Percentiles rank a stretch among this genome's conserved stretches.
These are phyloP conservation scores for Clusia tigrina DNA, from an alignment of 2,888 invertebrate species.

Conservation along the genomic window DNA sequence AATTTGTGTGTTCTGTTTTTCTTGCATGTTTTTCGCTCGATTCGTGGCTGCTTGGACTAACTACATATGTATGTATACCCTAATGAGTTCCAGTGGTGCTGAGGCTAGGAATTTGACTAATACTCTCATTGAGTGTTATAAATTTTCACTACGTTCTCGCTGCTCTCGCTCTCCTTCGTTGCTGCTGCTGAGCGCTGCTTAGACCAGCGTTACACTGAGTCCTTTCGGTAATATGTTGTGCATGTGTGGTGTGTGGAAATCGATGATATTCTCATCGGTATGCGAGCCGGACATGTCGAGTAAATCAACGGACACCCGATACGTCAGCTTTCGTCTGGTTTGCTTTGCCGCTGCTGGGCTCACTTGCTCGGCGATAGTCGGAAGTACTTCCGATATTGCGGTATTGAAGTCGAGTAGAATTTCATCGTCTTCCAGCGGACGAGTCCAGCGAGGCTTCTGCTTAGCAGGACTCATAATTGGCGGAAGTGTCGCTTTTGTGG, in stretches of 20 bases:
- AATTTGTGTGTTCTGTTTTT: neutral
- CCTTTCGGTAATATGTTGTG: slow-evolving; percentile 47
- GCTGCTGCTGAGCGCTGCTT: too few relatives aligned
- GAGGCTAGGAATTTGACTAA: slow-evolving; percentile 23
- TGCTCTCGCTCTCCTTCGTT: too few relatives aligned
- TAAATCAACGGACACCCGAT: slow-evolving; percentile 35
- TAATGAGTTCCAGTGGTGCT: neutral
- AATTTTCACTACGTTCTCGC: slow-evolving; percentile 8
- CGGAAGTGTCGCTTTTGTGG: slow-evolving; percentile 30
- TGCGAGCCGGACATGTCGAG: slow-evolving; percentile 40
- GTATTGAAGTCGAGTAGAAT: slow-evolving; percentile 61
- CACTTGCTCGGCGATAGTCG: slow-evolving; percentile 30
- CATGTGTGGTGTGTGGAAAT: slow-evolving; percentile 17
- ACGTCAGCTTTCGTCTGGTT: slow-evolving; percentile 39
- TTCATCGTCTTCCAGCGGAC: slow-evolving; percentile 56
- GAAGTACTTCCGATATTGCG: slow-evolving; percentile 62
- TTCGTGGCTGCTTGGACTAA: neutral
- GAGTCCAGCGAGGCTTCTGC: slow-evolving; percentile 53
- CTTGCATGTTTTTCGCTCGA: neutral
- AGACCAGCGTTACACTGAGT: slow-evolving; percentile 50
- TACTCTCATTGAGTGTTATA: neutral
- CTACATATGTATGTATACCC: too few relatives aligned
- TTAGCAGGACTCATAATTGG: slow-evolving; percentile 59
- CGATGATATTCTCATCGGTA: slow-evolving; percentile 23
- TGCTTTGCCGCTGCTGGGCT: slow-evolving; percentile 25